phyloP scores from a whole-genome alignment of 2,113 vertebrate species.

The Hydrochoerus hydrochaeris region DNA sequence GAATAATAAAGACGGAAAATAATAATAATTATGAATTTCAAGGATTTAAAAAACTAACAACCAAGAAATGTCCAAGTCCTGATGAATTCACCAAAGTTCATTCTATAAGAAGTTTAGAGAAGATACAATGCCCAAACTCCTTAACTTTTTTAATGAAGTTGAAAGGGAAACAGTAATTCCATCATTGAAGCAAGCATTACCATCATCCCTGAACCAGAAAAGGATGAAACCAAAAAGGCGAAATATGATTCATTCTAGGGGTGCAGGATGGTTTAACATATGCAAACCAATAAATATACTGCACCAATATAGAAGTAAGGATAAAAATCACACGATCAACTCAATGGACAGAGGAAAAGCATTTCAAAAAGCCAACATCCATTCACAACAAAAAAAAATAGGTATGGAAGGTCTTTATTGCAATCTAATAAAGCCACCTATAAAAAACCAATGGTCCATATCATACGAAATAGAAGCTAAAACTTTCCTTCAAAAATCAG shows the following conservation, averaged over 20 bases:
- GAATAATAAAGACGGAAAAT: not conserved
- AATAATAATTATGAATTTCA: not conserved
- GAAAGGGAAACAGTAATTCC: not conserved
- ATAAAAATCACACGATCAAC: not conserved
- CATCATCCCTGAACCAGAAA: not conserved
- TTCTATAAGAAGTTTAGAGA: not conserved
- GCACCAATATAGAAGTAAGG: not conserved
- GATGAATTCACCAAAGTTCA: not conserved
- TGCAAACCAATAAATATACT: not conserved
- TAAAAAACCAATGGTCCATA: not conserved
- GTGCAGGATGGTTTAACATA: not conserved
- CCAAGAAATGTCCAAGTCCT: not conserved
- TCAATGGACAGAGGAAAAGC: not conserved
- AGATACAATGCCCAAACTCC: not conserved
- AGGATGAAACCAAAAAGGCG: not conserved
- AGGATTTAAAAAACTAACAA: not conserved
- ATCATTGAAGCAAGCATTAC: not conserved
- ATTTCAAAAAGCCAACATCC: not conserved
- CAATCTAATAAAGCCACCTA: not conserved
- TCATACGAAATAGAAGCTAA: not conserved
- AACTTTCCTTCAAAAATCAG: not conserved
- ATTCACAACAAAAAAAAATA: not conserved
- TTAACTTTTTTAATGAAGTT: not conserved
- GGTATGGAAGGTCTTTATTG: not conserved
- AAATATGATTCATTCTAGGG: not conserved